These are phyloP conservation scores for Plectropomus leopardus DNA, from an alignment of 2,113 vertebrate genomes.

Conservation along the genomic window DNA sequence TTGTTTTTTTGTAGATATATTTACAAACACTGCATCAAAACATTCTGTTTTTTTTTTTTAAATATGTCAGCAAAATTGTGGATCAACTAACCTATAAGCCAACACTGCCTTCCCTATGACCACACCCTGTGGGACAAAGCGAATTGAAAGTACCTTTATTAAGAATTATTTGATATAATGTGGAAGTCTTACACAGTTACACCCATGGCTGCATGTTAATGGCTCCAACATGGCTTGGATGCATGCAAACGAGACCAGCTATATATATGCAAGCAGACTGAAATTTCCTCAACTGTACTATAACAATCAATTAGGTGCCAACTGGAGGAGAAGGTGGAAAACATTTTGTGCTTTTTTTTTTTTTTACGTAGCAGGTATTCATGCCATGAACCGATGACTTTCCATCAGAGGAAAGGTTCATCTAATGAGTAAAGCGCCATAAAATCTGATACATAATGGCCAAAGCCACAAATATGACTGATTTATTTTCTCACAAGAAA, in stretches of 20 bases:
- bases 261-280: not conserved
- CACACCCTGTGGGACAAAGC: too few relatives aligned
- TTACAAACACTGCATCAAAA: too few relatives aligned
- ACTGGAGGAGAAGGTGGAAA: not conserved
- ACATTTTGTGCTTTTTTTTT: not conserved
- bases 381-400: conserved; percentile 4
- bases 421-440: conserved; percentile 39
- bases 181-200: not conserved
- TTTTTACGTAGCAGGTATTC: not conserved
- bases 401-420: conserved; percentile 16
- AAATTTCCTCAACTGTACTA: conserved; percentile 1
- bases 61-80: too few relatives aligned
- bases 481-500: conserved; percentile 19
- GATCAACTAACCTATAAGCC: not conserved
- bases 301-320: not conserved
- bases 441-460: conserved; percentile 19
- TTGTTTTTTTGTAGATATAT: too few relatives aligned
- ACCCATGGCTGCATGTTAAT: not conserved
- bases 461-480: conserved; percentile 32
- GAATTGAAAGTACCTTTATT: too few relatives aligned
- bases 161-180: not conserved
- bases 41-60: too few relatives aligned
- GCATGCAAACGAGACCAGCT: not conserved
- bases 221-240: not conserved
- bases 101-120: too few relatives aligned